phyloP scores from a whole-genome alignment of 2,888 invertebrate species.

The Tuberolachnus salignus region DNA sequence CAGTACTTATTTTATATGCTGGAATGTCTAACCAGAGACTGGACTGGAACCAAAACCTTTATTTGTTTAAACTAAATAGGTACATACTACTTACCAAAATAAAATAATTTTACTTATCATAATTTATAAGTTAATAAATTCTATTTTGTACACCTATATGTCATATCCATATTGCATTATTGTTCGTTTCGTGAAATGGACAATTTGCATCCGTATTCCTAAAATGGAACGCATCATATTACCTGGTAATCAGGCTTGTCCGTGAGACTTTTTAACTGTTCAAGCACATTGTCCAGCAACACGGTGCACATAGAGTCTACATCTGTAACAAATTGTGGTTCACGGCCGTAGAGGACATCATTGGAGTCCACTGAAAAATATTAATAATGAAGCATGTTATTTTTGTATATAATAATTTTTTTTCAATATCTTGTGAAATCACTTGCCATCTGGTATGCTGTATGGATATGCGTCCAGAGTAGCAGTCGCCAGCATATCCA shows the following conservation, averaged over 20 bases:
- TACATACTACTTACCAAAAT: no score
- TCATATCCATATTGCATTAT: no score
- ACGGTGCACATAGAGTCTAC: slow-evolving; percentile 78
- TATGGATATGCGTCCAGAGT: slow-evolving; percentile 85
- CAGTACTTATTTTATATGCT: no score
- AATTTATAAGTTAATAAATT: no score
- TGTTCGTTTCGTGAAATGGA: no score
- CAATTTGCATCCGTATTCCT: no score
- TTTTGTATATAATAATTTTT: neutral
- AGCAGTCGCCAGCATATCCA: slow-evolving; percentile 80
- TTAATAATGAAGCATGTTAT: slow-evolving; percentile 60
- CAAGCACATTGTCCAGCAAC: slow-evolving; percentile 77
- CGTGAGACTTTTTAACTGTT: slow-evolving; percentile 73
- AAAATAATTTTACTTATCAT: no score
- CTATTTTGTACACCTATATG: no score
- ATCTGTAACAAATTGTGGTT: slow-evolving; percentile 82
- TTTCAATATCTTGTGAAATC: neutral
- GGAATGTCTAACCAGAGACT: no score
- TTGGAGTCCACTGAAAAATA: slow-evolving; percentile 79
- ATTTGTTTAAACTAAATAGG: no score
- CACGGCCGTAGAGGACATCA: slow-evolving; percentile 87
- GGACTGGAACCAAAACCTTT: no score
- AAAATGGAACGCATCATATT: slow-evolving; percentile 39
- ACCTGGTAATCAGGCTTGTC: slow-evolving; percentile 72
- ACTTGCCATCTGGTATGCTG: slow-evolving; percentile 78